Conservation (phyloP, 2,888 invertebrate genomes). For the Gastrophysa polygoni region DNA sequence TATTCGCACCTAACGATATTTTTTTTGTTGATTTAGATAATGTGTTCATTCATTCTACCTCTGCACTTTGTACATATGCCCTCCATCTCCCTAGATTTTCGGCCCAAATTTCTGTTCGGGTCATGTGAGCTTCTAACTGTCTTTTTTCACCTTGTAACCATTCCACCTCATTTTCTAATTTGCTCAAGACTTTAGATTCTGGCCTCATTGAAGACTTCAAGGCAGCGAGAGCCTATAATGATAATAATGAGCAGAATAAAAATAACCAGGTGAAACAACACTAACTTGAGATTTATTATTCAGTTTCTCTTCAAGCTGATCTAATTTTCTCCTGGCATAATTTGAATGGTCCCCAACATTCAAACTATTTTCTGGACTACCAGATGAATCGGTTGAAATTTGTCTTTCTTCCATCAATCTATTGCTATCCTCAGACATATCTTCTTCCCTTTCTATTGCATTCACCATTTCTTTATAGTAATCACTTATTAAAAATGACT, state of each 20-base stretch:
- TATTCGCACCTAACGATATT: too few species aligned
- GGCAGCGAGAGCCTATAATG: constrained; percentile 77
- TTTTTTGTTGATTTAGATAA: too few species aligned
- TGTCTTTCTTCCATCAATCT: constrained; percentile 62
- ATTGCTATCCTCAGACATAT: constrained; percentile 57
- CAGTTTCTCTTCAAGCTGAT: constrained; percentile 82
- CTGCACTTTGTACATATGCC: constrained; percentile 82
- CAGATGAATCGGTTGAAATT: constrained; percentile 63
- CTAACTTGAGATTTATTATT: constrained; percentile 78
- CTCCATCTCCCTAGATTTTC: constrained; percentile 89
- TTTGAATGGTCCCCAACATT: constrained; percentile 84
- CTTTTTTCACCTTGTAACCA: constrained; percentile 80
- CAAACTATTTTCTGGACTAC: constrained; percentile 60
- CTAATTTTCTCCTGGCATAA: constrained; percentile 80
- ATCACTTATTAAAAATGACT: constrained; percentile 85
- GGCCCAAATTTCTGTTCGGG: constrained; percentile 88
- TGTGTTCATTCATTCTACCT: constrained; percentile 61
- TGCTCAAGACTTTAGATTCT: constrained; percentile 78
- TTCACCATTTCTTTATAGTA: constrained; percentile 77
- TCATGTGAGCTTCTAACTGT: constrained; percentile 82
- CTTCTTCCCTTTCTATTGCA: constrained; percentile 66
- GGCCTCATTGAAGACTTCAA: constrained; percentile 81
- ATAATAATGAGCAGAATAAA: background rate
- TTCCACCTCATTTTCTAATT: constrained; percentile 84
- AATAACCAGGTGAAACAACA: too few species aligned